Conservation (phyloP, 2,797 vertebrate genomes). For the Anguilla anguilla region DNA sequence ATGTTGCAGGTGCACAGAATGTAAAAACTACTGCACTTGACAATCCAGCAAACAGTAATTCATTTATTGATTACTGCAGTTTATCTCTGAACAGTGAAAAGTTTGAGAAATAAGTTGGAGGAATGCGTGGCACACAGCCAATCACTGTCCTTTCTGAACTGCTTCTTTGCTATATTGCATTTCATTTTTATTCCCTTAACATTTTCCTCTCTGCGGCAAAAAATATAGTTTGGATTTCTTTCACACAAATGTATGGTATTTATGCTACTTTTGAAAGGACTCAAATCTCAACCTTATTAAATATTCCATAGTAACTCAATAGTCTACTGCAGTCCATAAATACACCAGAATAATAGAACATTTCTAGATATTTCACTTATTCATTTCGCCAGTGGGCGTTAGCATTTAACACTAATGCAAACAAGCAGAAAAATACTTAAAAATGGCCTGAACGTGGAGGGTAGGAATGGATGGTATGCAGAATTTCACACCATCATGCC, state of each 20-base stretch:
- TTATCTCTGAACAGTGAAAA: not conserved
- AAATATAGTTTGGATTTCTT: slow-evolving; percentile 41
- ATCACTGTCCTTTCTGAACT: slow-evolving; percentile 47
- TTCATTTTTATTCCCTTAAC: slow-evolving; percentile 42
- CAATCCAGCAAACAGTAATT: too few species aligned
- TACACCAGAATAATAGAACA: slow-evolving; percentile 5
- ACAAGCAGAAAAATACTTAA: too few species aligned
- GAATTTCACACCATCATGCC: too few species aligned
- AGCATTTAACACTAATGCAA: too few species aligned
- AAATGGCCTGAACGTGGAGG: not conserved
- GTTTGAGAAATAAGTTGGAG: slow-evolving; percentile 36
- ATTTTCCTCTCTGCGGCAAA: slow-evolving; percentile 38
- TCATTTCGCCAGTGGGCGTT: not conserved
- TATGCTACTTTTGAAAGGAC: slow-evolving; percentile 40
- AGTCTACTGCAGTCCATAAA: slow-evolving; percentile 32
- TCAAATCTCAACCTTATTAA: slow-evolving; percentile 38
- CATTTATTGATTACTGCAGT: too few species aligned
- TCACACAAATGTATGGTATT: slow-evolving; percentile 48
- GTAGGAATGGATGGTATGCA: too few species aligned
- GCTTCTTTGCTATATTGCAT: slow-evolving; percentile 40
- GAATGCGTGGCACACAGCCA: slow-evolving; percentile 43
- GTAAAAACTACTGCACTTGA: too few species aligned
- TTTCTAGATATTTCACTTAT: not conserved
- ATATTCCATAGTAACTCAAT: slow-evolving; percentile 43
- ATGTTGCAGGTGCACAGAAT: too few species aligned